These are phyloP conservation scores for Pyrrhura leucotis DNA, from an alignment of 2,797 vertebrate genomes.

Conservation along the genomic window DNA sequence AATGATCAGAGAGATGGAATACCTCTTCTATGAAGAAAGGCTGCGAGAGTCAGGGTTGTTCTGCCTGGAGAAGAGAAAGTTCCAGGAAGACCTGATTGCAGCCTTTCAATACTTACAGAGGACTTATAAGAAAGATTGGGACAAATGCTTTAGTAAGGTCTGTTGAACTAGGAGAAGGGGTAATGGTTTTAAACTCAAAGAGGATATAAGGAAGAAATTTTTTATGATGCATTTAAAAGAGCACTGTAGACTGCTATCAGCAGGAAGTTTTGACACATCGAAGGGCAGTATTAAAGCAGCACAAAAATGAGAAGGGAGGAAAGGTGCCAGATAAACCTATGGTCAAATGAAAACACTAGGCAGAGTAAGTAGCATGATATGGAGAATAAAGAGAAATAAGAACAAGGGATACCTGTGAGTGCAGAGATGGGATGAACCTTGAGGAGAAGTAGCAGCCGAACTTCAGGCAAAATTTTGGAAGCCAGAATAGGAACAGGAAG, in stretches of 20 bases:
- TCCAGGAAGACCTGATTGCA: accelerated
- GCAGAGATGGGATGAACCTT: background rate
- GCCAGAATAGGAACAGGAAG: background rate
- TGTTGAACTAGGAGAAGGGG: background rate
- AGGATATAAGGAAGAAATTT: background rate
- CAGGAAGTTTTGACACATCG: background rate
- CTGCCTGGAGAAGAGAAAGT: background rate
- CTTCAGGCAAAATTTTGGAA: background rate
- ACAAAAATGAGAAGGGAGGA: background rate
- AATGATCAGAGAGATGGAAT: background rate
- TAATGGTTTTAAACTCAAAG: background rate
- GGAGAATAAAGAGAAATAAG: background rate
- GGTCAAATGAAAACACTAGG: background rate
- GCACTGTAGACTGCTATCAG: background rate
- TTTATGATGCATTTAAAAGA: background rate
- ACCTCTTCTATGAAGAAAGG: background rate
- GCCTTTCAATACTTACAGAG: background rate
- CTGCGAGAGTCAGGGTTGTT: background rate
- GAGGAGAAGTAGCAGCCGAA: background rate
- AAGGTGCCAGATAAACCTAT: background rate
- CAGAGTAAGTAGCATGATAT: background rate
- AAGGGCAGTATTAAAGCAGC: background rate
- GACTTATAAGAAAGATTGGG: background rate
- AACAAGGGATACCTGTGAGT: background rate
- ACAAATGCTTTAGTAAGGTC: background rate